Percentiles rank a stretch among this genome's conserved stretches.
phyloP scores from a whole-genome alignment of 1,140 invertebrate species.

The Epicauta chinensis region DNA sequence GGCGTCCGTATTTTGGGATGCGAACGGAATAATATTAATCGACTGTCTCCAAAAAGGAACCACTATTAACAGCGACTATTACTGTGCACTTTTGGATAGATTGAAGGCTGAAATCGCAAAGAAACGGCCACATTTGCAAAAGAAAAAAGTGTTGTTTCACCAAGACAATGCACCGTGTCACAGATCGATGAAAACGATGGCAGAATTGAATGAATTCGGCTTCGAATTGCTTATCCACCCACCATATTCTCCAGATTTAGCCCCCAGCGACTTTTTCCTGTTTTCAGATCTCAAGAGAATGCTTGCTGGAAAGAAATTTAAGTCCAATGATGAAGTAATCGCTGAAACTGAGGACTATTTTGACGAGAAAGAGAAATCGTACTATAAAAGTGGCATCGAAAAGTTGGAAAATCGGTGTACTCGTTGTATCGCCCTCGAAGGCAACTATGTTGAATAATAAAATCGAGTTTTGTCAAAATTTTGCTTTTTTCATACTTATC shows the following conservation, averaged over 20 bases:
- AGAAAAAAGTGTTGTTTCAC: slow-evolving; percentile 31
- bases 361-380: slow-evolving; percentile 1
- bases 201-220: background rate
- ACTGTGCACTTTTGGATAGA: slow-evolving; percentile 20
- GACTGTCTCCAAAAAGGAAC: slow-evolving; percentile 32
- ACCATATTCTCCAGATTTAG: background rate
- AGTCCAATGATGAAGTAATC: slow-evolving; percentile 1
- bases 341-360: slow-evolving; percentile 7
- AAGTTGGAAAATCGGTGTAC: no score
- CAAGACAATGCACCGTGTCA: slow-evolving; percentile 29
- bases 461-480: no score
- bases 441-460: no score
- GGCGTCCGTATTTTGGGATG: slow-evolving; percentile 31
- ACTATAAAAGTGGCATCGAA: no score
- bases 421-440: no score
- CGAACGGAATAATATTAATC: slow-evolving; percentile 33
- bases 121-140: slow-evolving; percentile 18
- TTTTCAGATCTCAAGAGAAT: slow-evolving; percentile 10
- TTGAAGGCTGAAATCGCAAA: slow-evolving; percentile 23
- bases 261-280: background rate
- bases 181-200: slow-evolving; percentile 14
- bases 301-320: slow-evolving; percentile 10
- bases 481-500: no score
- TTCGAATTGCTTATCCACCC: background rate
- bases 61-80: slow-evolving; percentile 26